Conservation (phyloP, 2,888 invertebrate species). For the Tetranychus piercei region DNA sequence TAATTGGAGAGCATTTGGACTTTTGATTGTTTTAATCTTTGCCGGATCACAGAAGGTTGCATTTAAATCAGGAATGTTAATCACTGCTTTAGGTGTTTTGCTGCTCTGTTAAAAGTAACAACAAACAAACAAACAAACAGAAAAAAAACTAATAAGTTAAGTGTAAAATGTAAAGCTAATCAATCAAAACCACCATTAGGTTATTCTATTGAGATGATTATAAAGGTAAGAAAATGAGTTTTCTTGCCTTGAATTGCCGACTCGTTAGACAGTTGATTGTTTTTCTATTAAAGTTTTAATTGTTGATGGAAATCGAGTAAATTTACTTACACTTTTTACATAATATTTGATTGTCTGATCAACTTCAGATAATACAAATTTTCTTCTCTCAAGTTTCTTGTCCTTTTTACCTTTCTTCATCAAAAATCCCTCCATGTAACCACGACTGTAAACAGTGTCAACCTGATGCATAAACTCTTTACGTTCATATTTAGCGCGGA, state of each 20-base stretch:
- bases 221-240: too few relatives aligned
- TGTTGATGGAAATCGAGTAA: too few relatives aligned
- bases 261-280: too few relatives aligned
- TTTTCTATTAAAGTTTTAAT: too few relatives aligned
- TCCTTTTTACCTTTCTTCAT: conserved; percentile 79
- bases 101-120: conserved; percentile 29
- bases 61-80: conserved; percentile 61
- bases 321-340: conserved; percentile 7
- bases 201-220: too few relatives aligned
- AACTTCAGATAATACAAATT: conserved; percentile 5
- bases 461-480: conserved; percentile 59
- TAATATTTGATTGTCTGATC: conserved; percentile 7
- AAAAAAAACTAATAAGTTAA: not conserved
- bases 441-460: conserved; percentile 56
- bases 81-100: conserved; percentile 60
- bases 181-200: too few relatives aligned
- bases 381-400: conserved; percentile 40
- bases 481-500: conserved; percentile 69
- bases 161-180: not conserved
- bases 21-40: conserved; percentile 45
- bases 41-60: conserved; percentile 56
- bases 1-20: conserved; percentile 61
- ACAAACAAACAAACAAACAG: conserved; percentile 6
- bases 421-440: conserved; percentile 62
- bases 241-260: too few relatives aligned